Evolutionary conservation across 2,113 vertebrate genomes (phyloP).

Genomic region (Dolichotis patagonum): DNA sequence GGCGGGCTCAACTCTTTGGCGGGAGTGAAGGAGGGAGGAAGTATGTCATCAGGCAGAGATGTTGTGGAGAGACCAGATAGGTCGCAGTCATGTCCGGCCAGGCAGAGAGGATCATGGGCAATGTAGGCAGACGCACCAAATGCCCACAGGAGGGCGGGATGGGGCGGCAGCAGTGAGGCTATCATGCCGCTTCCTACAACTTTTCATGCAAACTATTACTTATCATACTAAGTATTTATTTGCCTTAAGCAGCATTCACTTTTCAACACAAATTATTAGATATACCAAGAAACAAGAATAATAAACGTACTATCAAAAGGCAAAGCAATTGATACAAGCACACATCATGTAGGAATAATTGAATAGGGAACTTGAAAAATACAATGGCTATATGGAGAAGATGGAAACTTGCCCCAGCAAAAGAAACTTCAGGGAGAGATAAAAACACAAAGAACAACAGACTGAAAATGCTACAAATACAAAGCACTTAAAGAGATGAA

Average conservation of each 20-base stretch:
- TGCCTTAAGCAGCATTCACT: background rate
- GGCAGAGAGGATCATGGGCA: no score
- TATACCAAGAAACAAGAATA: background rate
- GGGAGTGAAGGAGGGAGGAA: no score
- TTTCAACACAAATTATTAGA: background rate
- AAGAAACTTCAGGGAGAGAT: background rate
- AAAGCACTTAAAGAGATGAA: background rate
- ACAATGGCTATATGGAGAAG: no score
- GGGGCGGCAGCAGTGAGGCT: no score
- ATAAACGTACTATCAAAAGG: background rate
- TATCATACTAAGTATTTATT: background rate
- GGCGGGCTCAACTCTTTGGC: no score
- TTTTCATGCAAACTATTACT: background rate
- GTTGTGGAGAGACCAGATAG: no score
- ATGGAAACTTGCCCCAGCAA: no score
- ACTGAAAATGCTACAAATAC: background rate
- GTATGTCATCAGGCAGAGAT: no score
- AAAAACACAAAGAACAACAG: background rate
- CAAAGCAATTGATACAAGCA: background rate
- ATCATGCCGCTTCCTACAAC: no score
- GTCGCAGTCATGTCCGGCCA: no score
- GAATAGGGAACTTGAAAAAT: background rate
- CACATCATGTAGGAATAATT: background rate
- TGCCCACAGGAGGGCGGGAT: no score
- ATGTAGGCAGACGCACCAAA: no score